Evolutionary conservation across 2,797 vertebrate genomes (phyloP), one percentile per base, ranked within the genome.

Genomic region (Enteromius paludinosus): DNA sequence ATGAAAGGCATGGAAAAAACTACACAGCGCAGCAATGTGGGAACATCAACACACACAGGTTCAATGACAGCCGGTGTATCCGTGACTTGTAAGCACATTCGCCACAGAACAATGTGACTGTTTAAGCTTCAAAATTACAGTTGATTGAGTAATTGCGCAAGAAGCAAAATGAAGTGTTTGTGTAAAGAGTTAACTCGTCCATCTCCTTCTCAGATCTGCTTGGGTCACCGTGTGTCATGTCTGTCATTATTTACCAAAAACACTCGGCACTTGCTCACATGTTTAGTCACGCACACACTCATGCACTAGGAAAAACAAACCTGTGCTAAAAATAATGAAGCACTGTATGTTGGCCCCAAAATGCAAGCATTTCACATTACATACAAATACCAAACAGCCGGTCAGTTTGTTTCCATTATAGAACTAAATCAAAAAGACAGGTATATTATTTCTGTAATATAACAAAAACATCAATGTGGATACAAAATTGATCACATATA

Each of bases 221-320:
- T n/a, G 28, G 18, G 59, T 28, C 59, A 74, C 14, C 1, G 3
- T 56, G 20, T 9, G 1, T 74, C 23, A 74, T 74, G 61, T 35
- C 59, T 74, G 23, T 82, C 47, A 82, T 82, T 75, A 66, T 75
- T 82, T 75, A 82, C 61, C 11, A 68, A 71, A 82, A 56, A 62
- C 66, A 80, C 41, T 59, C 1, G 5, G 9, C 17, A 35, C 10
- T 25, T 23, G 20, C 28, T 61, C 59, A 66, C 56, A 54, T 6
- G 23, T 17, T 65, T 17, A 54, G 17, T 66, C 61, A 74, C 4
- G 18, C 15, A 74, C 5, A 0, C 79, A 47, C 6, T 7, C 45
- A 38, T 17, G 45, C 11, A 52, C 61, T 17, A 66, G 14, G 45
- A 78, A 78, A 66, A 20, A 12, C 8, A 9, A 69, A 79, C 23